Conservation (phyloP, 2,113 vertebrate genomes). For the Cathartes aura region DNA sequence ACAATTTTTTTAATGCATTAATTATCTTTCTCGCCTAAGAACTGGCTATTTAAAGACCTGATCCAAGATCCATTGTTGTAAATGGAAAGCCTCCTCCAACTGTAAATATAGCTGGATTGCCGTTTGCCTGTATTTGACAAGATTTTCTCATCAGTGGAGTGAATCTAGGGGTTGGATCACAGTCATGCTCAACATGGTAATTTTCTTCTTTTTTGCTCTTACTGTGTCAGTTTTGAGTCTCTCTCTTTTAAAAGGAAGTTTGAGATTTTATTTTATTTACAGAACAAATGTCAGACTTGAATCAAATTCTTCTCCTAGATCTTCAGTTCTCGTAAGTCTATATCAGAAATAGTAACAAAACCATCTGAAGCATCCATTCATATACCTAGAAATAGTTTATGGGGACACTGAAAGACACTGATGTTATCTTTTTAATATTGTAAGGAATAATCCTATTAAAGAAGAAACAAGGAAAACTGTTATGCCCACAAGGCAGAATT, state of each 20-base stretch:
- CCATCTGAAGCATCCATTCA: constrained; percentile 72
- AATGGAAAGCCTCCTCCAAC: background rate
- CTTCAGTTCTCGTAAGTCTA: constrained; percentile 18
- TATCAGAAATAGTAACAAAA: constrained; percentile 40
- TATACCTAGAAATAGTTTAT: constrained; percentile 72
- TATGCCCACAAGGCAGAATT: constrained; percentile 81
- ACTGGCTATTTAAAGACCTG: background rate
- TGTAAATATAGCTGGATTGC: background rate
- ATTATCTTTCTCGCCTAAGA: background rate
- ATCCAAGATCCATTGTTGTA: background rate
- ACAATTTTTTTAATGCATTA: background rate
- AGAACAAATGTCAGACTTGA: background rate
- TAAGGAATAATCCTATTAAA: constrained; percentile 85
- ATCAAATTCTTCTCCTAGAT: constrained; percentile 32
- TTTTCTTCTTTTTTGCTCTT: background rate
- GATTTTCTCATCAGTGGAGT: background rate
- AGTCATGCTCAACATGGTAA: background rate
- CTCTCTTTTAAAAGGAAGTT: constrained; percentile 5
- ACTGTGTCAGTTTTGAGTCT: background rate
- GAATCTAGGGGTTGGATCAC: background rate
- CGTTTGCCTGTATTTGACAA: background rate
- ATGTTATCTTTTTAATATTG: constrained; percentile 89
- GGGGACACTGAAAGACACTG: constrained; percentile 80
- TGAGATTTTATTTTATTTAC: background rate
- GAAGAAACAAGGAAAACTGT: constrained; percentile 84